A percentile compares a stretch with the other conserved stretches of the same genome.
phyloP scores from a whole-genome alignment of 92 coral and sea anemone species.

The Muricea muricata region DNA sequence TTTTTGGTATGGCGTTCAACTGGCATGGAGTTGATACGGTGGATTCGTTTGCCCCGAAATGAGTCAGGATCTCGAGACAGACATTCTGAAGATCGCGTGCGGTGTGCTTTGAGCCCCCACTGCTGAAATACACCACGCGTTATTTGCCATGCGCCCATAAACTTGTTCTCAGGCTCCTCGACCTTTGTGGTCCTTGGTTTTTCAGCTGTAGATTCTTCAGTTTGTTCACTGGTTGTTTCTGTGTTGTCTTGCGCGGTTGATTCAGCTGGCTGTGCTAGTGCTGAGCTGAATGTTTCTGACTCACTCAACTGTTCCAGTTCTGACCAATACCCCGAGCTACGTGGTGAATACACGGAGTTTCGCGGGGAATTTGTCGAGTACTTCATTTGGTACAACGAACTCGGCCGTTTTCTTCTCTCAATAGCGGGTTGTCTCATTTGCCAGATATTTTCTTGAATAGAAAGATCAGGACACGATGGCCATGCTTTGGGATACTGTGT shows the following conservation, averaged over 20 bases:
- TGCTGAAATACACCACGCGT: conserved; percentile 34
- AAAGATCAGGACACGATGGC: conserved; percentile 46
- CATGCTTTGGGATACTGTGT: conserved; percentile 17
- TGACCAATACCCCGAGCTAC: conserved; percentile 47
- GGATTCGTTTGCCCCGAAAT: conserved; percentile 1
- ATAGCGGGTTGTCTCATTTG: conserved; percentile 30
- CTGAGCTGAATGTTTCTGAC: conserved; percentile 35
- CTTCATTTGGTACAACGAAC: conserved; percentile 39
- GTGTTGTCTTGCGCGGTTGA: neutral
- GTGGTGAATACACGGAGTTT: conserved; percentile 30
- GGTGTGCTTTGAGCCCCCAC: neutral
- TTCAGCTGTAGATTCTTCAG: neutral
- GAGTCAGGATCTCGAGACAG: conserved; percentile 1
- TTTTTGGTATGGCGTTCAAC: conserved; percentile 32
- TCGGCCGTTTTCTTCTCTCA: conserved; percentile 33
- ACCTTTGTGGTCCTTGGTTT: neutral
- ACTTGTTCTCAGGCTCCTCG: neutral
- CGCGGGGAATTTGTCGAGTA: conserved; percentile 35
- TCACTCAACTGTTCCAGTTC: conserved; percentile 45
- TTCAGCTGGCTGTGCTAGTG: conserved; percentile 7
- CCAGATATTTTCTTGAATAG: conserved; percentile 37
- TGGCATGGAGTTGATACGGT: conserved; percentile 29
- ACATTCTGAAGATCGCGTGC: conserved; percentile 34
- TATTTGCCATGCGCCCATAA: conserved; percentile 2
- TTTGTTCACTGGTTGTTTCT: neutral